These are phyloP conservation scores for Miichthys miiuy DNA, from an alignment of 2,797 vertebrate species.

Conservation along the genomic window DNA sequence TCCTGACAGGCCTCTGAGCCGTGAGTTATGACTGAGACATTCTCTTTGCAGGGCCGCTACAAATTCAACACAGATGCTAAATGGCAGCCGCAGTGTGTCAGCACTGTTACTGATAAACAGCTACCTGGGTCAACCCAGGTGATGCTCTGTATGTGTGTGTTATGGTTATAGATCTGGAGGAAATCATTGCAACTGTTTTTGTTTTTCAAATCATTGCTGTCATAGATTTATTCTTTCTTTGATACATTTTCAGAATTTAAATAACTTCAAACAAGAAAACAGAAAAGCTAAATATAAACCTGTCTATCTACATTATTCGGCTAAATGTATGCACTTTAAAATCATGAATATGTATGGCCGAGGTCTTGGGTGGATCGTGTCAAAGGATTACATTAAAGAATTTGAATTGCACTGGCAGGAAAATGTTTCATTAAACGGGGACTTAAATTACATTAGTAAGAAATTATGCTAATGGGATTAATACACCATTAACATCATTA, in stretches of 20 bases:
- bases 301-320: neutral
- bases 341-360: conserved; percentile 1
- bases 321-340: neutral
- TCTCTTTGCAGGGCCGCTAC: conserved; percentile 24
- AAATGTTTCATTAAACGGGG: neutral
- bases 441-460: neutral
- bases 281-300: neutral
- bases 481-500: neutral
- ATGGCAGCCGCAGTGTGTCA: conserved; percentile 26
- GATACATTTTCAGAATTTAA: neutral
- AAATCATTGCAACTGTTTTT: neutral
- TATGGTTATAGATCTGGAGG: neutral
- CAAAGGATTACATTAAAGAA: conserved; percentile 18
- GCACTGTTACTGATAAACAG: conserved; percentile 21
- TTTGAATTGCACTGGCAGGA: neutral
- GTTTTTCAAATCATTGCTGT: neutral
- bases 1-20: conserved; percentile 21
- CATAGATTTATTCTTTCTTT: too few species aligned
- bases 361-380: neutral
- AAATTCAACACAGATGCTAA: conserved; percentile 49
- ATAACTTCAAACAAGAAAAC: neutral
- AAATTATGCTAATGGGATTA: conserved; percentile 30
- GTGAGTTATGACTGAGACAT: conserved; percentile 34
- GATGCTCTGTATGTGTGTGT: conserved; percentile 2
- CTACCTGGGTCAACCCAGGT: neutral